Evolutionary conservation across 2,113 vertebrate genomes (phyloP).

Genomic region (Chaenocephalus aceratus): DNA sequence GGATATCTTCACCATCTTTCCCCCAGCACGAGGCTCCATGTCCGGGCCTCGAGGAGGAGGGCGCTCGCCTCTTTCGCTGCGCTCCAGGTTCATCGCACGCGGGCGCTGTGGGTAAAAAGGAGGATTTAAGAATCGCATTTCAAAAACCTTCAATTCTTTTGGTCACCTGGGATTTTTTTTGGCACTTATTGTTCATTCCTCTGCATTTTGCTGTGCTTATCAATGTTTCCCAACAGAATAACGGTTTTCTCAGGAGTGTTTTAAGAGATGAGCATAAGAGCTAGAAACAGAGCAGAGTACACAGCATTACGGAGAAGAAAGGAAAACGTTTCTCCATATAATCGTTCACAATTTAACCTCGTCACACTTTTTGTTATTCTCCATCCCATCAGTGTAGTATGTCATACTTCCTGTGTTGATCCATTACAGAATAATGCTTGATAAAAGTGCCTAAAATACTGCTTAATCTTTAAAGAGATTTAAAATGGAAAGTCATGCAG

Average conservation of each 20-base stretch:
- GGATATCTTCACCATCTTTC: conserved; percentile 82
- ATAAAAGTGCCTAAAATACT: conserved; percentile 20
- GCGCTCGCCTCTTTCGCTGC: conserved; percentile 69
- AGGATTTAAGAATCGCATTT: conserved; percentile 7
- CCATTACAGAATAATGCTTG: conserved; percentile 20
- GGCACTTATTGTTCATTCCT: conserved; percentile 26
- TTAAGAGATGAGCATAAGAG: conserved; percentile 19
- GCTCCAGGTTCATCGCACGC: conserved; percentile 86
- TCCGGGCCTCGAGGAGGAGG: conserved; percentile 79
- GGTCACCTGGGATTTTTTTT: conserved; percentile 3
- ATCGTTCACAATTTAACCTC: conserved; percentile 20
- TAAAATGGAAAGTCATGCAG: conserved; percentile 44
- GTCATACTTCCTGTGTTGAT: conserved; percentile 52
- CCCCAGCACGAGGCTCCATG: conserved; percentile 88
- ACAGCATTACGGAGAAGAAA: conserved; percentile 9
- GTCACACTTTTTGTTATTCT: conserved; percentile 47
- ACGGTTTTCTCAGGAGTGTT: conserved; percentile 18
- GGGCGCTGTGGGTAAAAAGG: conserved; percentile 71
- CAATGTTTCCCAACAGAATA: conserved; percentile 35
- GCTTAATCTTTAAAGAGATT: conserved; percentile 32
- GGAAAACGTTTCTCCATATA: conserved; percentile 2
- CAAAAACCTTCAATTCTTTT: too few relatives aligned
- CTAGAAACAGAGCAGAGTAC: neutral
- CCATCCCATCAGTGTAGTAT: conserved; percentile 31
- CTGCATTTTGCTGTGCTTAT: conserved; percentile 17